Conservation (phyloP, 2,888 invertebrate species). For the Sepioteuthis lessoniana region DNA sequence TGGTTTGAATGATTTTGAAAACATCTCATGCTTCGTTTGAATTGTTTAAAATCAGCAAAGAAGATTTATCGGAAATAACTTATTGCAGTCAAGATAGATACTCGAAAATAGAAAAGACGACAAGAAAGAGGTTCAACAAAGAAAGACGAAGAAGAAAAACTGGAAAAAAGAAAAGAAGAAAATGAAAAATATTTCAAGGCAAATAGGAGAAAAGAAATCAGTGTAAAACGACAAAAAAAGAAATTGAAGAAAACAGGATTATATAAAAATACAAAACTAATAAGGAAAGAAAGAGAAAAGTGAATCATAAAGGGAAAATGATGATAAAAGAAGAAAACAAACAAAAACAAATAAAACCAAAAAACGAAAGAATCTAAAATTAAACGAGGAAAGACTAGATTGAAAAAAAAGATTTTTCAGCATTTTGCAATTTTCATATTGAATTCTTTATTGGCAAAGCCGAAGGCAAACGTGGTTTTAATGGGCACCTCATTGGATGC, state of each 20-base stretch:
- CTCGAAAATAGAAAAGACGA: neutral
- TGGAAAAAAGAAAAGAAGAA: neutral
- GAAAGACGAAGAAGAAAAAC: neutral
- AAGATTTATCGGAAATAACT: neutral
- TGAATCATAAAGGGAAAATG: no score
- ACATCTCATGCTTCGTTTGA: neutral
- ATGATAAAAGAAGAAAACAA: neutral
- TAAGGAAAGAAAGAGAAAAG: neutral
- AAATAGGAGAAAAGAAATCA: neutral
- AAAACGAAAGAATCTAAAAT: neutral
- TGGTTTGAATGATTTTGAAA: neutral
- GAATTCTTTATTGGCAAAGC: neutral
- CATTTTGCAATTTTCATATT: neutral
- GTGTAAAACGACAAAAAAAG: neutral
- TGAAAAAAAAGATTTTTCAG: neutral
- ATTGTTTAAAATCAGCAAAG: neutral
- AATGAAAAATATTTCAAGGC: neutral
- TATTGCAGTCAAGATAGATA: neutral
- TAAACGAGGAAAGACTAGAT: neutral
- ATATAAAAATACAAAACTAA: neutral
- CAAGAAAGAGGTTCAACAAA: neutral
- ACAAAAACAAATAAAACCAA: neutral
- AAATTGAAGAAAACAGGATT: neutral
- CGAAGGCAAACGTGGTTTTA: neutral
- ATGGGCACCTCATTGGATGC: neutral